Conservation (phyloP, 1,140 invertebrate species). For the Megalonaias nervosa region DNA sequence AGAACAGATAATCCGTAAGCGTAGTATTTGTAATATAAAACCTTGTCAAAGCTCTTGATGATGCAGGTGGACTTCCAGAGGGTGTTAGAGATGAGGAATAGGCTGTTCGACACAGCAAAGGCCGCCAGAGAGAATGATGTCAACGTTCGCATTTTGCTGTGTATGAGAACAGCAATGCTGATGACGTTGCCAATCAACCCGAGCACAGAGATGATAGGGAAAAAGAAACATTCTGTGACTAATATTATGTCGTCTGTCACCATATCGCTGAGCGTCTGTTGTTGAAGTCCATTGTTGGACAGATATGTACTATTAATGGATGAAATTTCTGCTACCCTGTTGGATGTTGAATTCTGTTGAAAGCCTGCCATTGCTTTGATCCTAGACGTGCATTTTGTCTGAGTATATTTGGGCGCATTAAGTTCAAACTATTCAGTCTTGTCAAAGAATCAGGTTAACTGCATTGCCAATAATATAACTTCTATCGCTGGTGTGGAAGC, state of each 20-base stretch:
- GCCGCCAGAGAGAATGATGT: slow-evolving; percentile 6
- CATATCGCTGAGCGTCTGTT: too few species aligned
- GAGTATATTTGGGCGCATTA: too few species aligned
- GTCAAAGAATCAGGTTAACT: too few species aligned
- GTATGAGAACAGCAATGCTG: slow-evolving; percentile 15
- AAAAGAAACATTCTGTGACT: background rate
- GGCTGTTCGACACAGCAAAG: slow-evolving; percentile 19
- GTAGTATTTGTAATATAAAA: background rate
- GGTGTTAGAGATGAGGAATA: slow-evolving; percentile 17
- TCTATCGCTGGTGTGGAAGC: too few species aligned
- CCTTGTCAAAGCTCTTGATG: slow-evolving; percentile 16
- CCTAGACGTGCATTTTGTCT: too few species aligned
- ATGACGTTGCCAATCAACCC: slow-evolving; percentile 21
- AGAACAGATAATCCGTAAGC: slow-evolving; percentile 3
- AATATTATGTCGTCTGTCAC: background rate
- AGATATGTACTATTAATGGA: too few species aligned
- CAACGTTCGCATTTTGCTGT: background rate
- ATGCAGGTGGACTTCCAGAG: slow-evolving; percentile 31
- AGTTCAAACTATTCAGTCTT: too few species aligned
- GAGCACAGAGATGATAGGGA: slow-evolving; percentile 17
- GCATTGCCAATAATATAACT: too few species aligned
- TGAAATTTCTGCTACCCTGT: too few species aligned
- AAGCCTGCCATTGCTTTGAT: too few species aligned
- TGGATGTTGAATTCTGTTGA: too few species aligned
- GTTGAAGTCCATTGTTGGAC: too few species aligned